Conservation (phyloP, 2,888 invertebrate species). For the Patella depressa region DNA sequence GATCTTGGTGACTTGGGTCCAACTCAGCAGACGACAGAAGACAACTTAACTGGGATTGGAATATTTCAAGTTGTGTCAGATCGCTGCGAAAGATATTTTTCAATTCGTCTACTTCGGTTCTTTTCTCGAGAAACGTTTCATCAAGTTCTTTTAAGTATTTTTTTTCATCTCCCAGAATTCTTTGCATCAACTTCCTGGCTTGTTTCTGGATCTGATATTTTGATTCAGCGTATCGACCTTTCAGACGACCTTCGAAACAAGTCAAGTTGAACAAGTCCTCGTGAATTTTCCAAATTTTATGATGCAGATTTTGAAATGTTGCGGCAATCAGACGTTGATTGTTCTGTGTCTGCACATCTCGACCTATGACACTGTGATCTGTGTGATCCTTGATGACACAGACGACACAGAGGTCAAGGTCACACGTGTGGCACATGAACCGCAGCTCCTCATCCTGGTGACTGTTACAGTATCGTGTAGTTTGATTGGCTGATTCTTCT, state of each 20-base stretch:
- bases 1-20: background rate
- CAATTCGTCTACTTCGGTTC: constrained; percentile 24
- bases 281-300: constrained; percentile 33
- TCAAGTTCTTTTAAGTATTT: constrained; percentile 30
- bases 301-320: constrained; percentile 25
- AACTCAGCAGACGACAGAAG: constrained; percentile 24
- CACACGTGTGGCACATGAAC: constrained; percentile 36
- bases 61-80: constrained; percentile 27
- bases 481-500: constrained; percentile 1
- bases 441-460: constrained; percentile 34
- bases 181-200: constrained; percentile 28
- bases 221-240: constrained; percentile 34
- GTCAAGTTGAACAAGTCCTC: constrained; percentile 34
- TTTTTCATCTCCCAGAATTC: constrained; percentile 30
- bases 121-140: constrained; percentile 27
- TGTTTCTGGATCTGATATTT: constrained; percentile 33
- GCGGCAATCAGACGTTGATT: constrained; percentile 18
- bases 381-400: constrained; percentile 36
- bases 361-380: constrained; percentile 28
- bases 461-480: constrained; percentile 23
- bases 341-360: background rate
- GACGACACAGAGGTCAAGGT: constrained; percentile 32
- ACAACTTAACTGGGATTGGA: constrained; percentile 28
- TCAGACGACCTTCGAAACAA: constrained; percentile 33
- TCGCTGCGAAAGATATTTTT: constrained; percentile 29